Percentiles rank a stretch among this genome's conserved stretches.
Evolutionary conservation across 1,140 invertebrate genomes (phyloP).

Genomic region (Ceratina australensis): DNA sequence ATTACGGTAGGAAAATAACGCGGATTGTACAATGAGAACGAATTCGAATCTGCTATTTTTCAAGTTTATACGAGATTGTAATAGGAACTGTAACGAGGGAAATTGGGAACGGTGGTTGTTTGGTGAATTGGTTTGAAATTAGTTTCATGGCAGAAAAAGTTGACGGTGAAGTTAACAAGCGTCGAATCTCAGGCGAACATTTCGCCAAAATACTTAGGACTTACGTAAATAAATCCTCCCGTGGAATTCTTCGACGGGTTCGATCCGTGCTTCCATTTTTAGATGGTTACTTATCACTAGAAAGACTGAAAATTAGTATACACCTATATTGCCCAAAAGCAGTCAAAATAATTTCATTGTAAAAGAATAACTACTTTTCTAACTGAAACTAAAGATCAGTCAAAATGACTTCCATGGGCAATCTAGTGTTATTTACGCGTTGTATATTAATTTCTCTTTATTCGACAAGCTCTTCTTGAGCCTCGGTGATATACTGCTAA

Average conservation of each 20-base stretch:
- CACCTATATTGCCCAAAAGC: no score
- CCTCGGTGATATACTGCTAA: background rate
- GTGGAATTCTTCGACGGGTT: conserved; percentile 2
- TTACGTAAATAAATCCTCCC: conserved; percentile 25
- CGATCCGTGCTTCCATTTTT: background rate
- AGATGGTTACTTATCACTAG: conserved; percentile 7
- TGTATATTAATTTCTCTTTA: conserved; percentile 11
- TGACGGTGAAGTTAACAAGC: background rate
- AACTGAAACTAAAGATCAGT: no score
- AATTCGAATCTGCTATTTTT: no score
- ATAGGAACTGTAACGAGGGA: background rate
- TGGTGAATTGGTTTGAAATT: background rate
- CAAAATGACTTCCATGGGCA: no score
- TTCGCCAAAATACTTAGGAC: conserved; percentile 20
- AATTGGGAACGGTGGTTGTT: background rate
- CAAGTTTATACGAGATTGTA: background rate
- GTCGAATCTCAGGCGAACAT: background rate
- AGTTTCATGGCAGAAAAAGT: background rate
- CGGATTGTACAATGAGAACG: no score
- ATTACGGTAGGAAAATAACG: no score
- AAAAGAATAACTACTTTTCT: no score
- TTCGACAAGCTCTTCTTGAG: background rate
- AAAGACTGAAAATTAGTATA: no score
- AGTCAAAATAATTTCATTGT: no score
- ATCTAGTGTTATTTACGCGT: no score